Conservation (phyloP, 2,113 vertebrate species). For the Pterocles gutturalis region DNA sequence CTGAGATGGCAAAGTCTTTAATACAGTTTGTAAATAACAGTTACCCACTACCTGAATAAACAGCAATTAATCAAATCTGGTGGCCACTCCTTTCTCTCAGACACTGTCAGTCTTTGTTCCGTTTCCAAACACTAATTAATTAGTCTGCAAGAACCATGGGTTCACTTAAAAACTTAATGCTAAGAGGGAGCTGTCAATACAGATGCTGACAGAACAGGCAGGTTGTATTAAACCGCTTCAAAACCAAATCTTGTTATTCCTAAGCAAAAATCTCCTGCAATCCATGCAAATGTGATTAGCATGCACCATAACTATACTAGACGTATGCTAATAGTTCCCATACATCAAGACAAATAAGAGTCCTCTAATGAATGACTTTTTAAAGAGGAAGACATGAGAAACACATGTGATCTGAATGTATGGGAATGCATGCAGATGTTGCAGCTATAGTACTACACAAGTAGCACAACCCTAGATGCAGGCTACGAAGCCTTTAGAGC, state of each 20-base stretch:
- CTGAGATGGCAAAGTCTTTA: neutral
- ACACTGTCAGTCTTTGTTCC: neutral
- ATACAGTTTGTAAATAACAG: neutral
- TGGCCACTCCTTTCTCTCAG: neutral
- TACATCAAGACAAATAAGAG: neutral
- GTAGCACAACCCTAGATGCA: fast-evolving
- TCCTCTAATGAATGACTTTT: neutral
- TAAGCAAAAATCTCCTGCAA: neutral
- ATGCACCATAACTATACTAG: neutral
- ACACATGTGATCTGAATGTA: neutral
- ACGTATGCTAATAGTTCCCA: neutral
- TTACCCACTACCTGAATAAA: neutral
- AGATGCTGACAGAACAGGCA: neutral
- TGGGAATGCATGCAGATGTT: neutral
- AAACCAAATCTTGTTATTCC: neutral
- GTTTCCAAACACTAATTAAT: neutral
- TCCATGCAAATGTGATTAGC: neutral
- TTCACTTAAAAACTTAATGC: conserved; percentile 8
- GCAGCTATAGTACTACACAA: neutral
- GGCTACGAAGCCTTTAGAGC: neutral
- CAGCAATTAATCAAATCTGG: neutral
- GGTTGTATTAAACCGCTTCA: neutral
- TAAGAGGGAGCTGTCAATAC: neutral
- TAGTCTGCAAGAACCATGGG: neutral
- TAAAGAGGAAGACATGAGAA: neutral